phyloP scores from a whole-genome alignment of 2,113 vertebrate genomes.

The Pagrus major region DNA sequence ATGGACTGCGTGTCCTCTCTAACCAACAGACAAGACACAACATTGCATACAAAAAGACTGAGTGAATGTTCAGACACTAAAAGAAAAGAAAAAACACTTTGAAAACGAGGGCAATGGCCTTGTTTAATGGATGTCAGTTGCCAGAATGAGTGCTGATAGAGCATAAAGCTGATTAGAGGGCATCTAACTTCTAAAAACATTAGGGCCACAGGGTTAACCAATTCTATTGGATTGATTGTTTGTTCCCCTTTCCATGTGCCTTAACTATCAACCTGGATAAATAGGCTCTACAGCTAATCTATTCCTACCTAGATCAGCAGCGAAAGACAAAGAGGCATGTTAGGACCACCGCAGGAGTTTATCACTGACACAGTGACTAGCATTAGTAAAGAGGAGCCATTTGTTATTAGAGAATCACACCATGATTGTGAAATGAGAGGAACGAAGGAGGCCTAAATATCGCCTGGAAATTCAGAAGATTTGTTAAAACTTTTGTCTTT shows the following conservation, averaged over 20 bases:
- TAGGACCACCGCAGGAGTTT: slow-evolving; percentile 43
- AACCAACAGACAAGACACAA: slow-evolving; percentile 47
- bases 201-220: slow-evolving; percentile 60
- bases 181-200: slow-evolving; percentile 70
- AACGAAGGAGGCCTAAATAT: neutral
- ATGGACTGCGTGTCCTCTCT: slow-evolving; percentile 47
- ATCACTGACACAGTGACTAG: slow-evolving; percentile 59
- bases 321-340: slow-evolving; percentile 63
- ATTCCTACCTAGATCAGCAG: slow-evolving; percentile 57
- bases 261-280: slow-evolving; percentile 72
- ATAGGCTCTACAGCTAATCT: slow-evolving; percentile 66
- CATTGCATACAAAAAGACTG: slow-evolving; percentile 35
- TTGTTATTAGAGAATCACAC: slow-evolving; percentile 40
- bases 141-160: slow-evolving; percentile 55
- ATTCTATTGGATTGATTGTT: slow-evolving; percentile 68
- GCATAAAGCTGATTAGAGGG: slow-evolving; percentile 62
- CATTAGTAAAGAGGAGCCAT: slow-evolving; percentile 51
- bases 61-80: slow-evolving; percentile 30
- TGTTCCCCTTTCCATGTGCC: slow-evolving; percentile 55
- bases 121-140: slow-evolving; percentile 63
- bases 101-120: slow-evolving; percentile 39
- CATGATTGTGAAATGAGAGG: slow-evolving; percentile 13
- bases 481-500: neutral
- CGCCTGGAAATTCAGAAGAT: neutral
- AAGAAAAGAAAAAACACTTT: slow-evolving; percentile 6